Percentiles rank a stretch among this genome's conserved stretches.
Conservation (phyloP, 2,888 invertebrate species). For the Eupeodes latifasciatus region DNA sequence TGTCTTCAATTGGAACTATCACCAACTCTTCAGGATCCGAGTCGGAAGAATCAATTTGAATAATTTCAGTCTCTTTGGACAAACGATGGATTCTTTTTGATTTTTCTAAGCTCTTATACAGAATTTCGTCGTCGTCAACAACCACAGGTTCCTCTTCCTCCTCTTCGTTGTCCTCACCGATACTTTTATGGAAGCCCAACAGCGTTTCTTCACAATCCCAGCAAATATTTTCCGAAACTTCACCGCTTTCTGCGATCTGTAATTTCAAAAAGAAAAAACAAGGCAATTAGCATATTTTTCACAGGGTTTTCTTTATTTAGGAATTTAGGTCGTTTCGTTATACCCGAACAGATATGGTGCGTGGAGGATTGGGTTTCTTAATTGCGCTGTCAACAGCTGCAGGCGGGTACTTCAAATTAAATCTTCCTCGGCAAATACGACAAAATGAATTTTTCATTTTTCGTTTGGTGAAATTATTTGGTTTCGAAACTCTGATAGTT, state of each 20-base stretch:
- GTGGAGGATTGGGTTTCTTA: conserved; percentile 57
- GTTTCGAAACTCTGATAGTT: neutral
- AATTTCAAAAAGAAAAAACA: conserved; percentile 28
- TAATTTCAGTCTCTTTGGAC: conserved; percentile 50
- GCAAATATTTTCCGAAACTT: conserved; percentile 68
- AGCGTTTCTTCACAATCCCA: conserved; percentile 72
- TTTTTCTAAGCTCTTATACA: conserved; percentile 63
- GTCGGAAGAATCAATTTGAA: conserved; percentile 66
- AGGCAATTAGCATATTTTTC: conserved; percentile 24
- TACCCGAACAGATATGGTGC: conserved; percentile 65
- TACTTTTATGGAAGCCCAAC: conserved; percentile 63
- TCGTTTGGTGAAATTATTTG: neutral
- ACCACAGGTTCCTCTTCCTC: conserved; percentile 67
- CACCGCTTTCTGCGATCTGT: conserved; percentile 66
- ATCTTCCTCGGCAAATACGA: conserved; percentile 72
- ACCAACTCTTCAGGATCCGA: conserved; percentile 64
- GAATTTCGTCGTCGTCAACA: conserved; percentile 73
- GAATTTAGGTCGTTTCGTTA: conserved; percentile 42
- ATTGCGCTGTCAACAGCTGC: conserved; percentile 67
- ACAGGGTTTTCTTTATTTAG: neutral
- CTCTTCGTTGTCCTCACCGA: conserved; percentile 61
- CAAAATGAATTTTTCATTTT: conserved; percentile 75
- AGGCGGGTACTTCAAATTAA: conserved; percentile 72
- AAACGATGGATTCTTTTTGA: conserved; percentile 43
- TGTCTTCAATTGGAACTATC: conserved; percentile 51